Evolutionary conservation across 92 coral and sea anemone genomes (phyloP).

Genomic region (Epizoanthus stellaris): DNA sequence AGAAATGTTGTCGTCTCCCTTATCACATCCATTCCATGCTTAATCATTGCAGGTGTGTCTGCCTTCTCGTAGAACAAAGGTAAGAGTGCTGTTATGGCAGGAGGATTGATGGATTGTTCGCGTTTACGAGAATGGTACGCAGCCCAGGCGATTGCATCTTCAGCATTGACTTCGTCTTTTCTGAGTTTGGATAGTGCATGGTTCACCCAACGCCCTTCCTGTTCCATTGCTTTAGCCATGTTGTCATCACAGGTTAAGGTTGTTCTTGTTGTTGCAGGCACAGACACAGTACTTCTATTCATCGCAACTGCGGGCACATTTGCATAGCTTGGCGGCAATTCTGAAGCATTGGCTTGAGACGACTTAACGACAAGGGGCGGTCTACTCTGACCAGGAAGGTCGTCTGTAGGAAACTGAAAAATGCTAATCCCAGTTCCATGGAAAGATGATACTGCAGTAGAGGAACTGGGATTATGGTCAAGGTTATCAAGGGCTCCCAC

Average conservation of each 20-base stretch:
- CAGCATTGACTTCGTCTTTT: not conserved
- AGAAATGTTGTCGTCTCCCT: slow-evolving; percentile 1
- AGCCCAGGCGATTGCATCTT: not conserved
- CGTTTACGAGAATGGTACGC: not conserved
- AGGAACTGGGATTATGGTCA: slow-evolving; percentile 66
- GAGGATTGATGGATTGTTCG: not conserved
- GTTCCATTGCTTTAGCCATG: not conserved
- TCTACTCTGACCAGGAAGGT: slow-evolving; percentile 45
- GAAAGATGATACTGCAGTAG: slow-evolving; percentile 53
- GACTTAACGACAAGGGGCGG: not conserved
- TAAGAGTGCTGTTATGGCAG: slow-evolving; percentile 35
- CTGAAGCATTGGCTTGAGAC: not conserved
- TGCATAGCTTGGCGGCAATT: not conserved
- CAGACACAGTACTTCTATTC: not conserved
- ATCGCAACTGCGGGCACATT: slow-evolving; percentile 14
- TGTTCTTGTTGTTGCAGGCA: not conserved
- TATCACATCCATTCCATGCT: slow-evolving; percentile 9
- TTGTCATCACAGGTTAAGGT: not conserved
- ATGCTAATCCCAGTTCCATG: slow-evolving; percentile 72
- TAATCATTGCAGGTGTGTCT: slow-evolving; percentile 27
- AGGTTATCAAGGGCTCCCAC: slow-evolving; percentile 66
- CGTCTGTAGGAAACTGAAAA: slow-evolving; percentile 51
- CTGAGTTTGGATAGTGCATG: slow-evolving; percentile 2
- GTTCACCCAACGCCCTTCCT: slow-evolving; percentile 38
- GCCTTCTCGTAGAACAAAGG: slow-evolving; percentile 21